Percentiles rank a stretch among this genome's conserved stretches.
phyloP scores from a whole-genome alignment of 2,888 invertebrate species.

The Limnephilus lunatus region DNA sequence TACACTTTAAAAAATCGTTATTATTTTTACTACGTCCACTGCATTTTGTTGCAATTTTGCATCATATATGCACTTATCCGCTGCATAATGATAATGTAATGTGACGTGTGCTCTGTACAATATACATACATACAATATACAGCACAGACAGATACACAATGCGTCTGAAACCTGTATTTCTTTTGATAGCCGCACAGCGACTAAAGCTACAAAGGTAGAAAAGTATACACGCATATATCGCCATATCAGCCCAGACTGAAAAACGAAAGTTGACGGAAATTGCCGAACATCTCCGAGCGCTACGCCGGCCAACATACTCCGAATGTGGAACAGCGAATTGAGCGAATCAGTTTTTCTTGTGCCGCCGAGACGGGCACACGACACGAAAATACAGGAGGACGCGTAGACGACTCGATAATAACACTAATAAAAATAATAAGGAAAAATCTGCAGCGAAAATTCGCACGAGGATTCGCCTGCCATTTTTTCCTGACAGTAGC shows the following conservation, averaged over 20 bases:
- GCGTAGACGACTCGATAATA: slow-evolving; percentile 50
- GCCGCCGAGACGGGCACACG: slow-evolving; percentile 72
- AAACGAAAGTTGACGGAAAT: slow-evolving; percentile 78
- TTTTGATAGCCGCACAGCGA: slow-evolving; percentile 42
- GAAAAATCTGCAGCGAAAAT: slow-evolving; percentile 53
- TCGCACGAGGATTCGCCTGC: slow-evolving; percentile 54
- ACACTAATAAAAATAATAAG: slow-evolving; percentile 42
- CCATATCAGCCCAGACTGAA: slow-evolving; percentile 69
- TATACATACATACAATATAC: neutral
- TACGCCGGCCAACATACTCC: slow-evolving; percentile 75
- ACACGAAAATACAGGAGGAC: slow-evolving; percentile 44
- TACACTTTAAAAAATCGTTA: neutral
- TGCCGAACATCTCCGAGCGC: slow-evolving; percentile 71
- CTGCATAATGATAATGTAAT: neutral
- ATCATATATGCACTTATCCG: neutral
- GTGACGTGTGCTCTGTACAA: neutral
- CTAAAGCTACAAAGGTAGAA: slow-evolving; percentile 68
- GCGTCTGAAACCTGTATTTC: slow-evolving; percentile 49
- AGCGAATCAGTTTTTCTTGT: slow-evolving; percentile 75
- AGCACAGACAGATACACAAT: neutral
- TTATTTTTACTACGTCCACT: neutral
- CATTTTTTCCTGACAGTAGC: slow-evolving; percentile 56
- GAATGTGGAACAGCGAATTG: slow-evolving; percentile 80
- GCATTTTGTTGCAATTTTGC: neutral
- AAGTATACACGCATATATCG: slow-evolving; percentile 69